Conservation (phyloP, 2,888 invertebrate genomes). For the Ophion ventricosus region DNA sequence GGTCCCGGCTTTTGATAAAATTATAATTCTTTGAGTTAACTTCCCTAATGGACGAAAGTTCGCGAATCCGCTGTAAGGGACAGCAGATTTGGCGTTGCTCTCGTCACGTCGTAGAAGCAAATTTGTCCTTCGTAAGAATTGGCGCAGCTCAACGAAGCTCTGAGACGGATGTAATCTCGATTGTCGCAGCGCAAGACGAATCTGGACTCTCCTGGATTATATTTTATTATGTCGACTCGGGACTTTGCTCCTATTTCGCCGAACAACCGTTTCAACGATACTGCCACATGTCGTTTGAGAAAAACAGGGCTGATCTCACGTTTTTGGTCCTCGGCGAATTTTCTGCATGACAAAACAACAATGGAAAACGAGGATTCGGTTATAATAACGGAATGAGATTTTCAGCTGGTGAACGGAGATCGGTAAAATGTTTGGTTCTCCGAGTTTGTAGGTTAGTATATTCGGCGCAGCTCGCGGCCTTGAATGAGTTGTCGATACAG, state of each 20-base stretch:
- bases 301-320: slow-evolving; percentile 84
- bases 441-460: slow-evolving; percentile 22
- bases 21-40: background rate
- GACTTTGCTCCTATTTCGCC: slow-evolving; percentile 86
- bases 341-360: slow-evolving; percentile 80
- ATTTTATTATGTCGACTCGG: slow-evolving; percentile 86
- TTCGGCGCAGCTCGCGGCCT: background rate
- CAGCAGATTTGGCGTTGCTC: slow-evolving; percentile 84
- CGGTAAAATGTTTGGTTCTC: background rate
- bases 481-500: background rate
- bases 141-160: slow-evolving; percentile 85
- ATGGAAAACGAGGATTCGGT: background rate
- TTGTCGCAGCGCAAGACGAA: slow-evolving; percentile 85
- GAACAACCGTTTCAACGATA: slow-evolving; percentile 84
- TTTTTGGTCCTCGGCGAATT: slow-evolving; percentile 81
- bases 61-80: slow-evolving; percentile 77
- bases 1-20: slow-evolving; percentile 21
- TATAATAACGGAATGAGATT: background rate
- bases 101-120: slow-evolving; percentile 85
- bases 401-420: background rate
- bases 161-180: slow-evolving; percentile 85
- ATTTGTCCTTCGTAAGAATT: slow-evolving; percentile 83
- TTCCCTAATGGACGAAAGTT: slow-evolving; percentile 74
- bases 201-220: slow-evolving; percentile 82
- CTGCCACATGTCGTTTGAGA: slow-evolving; percentile 86